Evolutionary conservation across 1,140 invertebrate genomes (phyloP).

Genomic region (Sitophilus oryzae): DNA sequence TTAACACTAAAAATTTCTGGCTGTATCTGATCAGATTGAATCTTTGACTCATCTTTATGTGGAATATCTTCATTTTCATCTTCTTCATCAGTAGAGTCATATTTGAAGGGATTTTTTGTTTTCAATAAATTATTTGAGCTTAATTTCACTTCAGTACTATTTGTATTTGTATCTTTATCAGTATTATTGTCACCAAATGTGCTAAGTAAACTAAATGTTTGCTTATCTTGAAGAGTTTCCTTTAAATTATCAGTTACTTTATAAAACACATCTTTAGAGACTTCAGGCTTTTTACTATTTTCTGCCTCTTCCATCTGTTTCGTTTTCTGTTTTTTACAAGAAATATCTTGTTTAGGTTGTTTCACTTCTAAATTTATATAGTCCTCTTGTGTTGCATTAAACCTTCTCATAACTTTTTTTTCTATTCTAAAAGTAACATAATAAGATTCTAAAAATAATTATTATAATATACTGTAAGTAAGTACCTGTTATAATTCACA

Average conservation of each 20-base stretch:
- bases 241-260: conserved; percentile 54
- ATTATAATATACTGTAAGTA: not conserved
- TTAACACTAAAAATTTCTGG: conserved; percentile 23
- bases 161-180: conserved; percentile 24
- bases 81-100: conserved; percentile 56
- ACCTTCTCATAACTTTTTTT: not conserved
- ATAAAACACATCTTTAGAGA: conserved; percentile 60
- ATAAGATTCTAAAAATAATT: too few species aligned
- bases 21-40: not conserved
- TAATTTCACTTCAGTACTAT: conserved; percentile 16
- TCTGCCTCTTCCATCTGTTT: not conserved
- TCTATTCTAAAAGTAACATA: too few species aligned
- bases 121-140: not conserved
- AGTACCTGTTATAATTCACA: not conserved
- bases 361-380: not conserved
- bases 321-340: not conserved
- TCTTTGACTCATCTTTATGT: conserved; percentile 21
- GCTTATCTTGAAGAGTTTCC: conserved; percentile 48
- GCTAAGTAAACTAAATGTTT: conserved; percentile 54
- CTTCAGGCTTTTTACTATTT: conserved; percentile 36
- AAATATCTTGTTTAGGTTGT: not conserved
- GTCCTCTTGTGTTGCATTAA: not conserved
- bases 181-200: conserved; percentile 45
- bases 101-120: conserved; percentile 52
- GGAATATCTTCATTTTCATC: conserved; percentile 34